These are phyloP conservation scores for Chloropsis hardwickii DNA, from an alignment of 2,113 vertebrate species.

Conservation along the genomic window DNA sequence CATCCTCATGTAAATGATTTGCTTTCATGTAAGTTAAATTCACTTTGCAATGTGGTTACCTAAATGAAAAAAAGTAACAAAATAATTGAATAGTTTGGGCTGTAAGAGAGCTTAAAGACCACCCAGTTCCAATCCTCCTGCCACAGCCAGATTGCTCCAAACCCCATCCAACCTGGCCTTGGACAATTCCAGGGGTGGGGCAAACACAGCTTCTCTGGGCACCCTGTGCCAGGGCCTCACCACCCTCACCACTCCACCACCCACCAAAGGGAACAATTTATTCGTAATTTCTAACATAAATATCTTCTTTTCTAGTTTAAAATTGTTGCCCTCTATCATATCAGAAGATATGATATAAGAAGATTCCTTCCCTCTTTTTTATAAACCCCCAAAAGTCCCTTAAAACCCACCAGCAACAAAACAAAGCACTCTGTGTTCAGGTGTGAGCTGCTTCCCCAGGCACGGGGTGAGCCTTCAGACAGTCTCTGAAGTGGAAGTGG, in stretches of 20 bases:
- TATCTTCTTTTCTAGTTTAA: background rate
- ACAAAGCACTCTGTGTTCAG: background rate
- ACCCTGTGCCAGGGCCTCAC: accelerated
- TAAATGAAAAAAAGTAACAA: background rate
- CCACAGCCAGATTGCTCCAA: background rate
- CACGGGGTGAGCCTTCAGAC: background rate
- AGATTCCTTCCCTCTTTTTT: background rate
- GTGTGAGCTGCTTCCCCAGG: background rate
- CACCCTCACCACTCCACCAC: background rate
- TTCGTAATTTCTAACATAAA: background rate
- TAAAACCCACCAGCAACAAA: background rate
- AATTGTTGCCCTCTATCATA: background rate
- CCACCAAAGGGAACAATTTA: background rate
- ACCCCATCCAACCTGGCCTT: accelerated
- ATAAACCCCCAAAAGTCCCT: background rate
- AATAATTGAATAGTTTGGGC: background rate
- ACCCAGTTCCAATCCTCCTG: background rate
- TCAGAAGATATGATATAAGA: background rate
- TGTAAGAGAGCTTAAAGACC: background rate
- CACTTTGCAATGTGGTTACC: background rate
- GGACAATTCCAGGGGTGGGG: background rate
- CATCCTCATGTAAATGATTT: background rate
- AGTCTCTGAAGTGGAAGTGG: background rate
- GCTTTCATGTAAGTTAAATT: background rate
- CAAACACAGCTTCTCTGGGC: background rate